Evolutionary conservation across 2,113 vertebrate genomes (phyloP).

Genomic region (Sylvilagus bachmani): DNA sequence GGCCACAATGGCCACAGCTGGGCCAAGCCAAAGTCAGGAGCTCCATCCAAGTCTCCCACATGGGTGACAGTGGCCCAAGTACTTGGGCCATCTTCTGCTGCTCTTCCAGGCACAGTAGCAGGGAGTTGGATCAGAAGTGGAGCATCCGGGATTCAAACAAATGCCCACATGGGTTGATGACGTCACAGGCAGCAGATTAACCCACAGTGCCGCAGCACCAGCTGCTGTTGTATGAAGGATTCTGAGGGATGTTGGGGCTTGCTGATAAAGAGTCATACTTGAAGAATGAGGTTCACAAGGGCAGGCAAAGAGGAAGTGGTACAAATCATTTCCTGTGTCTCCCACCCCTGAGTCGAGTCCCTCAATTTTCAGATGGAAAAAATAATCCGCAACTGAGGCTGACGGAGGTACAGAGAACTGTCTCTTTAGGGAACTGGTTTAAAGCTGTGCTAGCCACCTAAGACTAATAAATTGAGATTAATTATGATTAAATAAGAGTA

Average conservation of each 20-base stretch:
- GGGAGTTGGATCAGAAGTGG: too few relatives aligned
- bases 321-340: background rate
- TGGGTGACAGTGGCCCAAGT: too few relatives aligned
- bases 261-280: background rate
- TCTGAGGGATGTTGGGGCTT: background rate
- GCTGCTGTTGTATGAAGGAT: background rate
- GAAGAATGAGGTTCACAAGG: background rate
- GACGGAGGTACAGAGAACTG: background rate
- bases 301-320: background rate
- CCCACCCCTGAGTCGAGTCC: background rate
- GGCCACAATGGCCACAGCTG: too few relatives aligned
- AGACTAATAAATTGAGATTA: constrained; percentile 28
- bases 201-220: too few relatives aligned
- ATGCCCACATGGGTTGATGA: too few relatives aligned
- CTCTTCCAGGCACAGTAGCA: too few relatives aligned
- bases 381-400: background rate
- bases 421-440: background rate
- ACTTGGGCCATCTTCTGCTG: too few relatives aligned
- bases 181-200: too few relatives aligned
- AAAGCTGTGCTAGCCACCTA: background rate
- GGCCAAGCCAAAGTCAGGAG: too few relatives aligned
- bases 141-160: too few relatives aligned
- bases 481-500: background rate
- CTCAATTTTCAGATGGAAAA: background rate
- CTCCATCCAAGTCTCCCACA: too few relatives aligned